phyloP scores from a whole-genome alignment of 1,140 invertebrate genomes.

The Tetragnatha versicolor region DNA sequence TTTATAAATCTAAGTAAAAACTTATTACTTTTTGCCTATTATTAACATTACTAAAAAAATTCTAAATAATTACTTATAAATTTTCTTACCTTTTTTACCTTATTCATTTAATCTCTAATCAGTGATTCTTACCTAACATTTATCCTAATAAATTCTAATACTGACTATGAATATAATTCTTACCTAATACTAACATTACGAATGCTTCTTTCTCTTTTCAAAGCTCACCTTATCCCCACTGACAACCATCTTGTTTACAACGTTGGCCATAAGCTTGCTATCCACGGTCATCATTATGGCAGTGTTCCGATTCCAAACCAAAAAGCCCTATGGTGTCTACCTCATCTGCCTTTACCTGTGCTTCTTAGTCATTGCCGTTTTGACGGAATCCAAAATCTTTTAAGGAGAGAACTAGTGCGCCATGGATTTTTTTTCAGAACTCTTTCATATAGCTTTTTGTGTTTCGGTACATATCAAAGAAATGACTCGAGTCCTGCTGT shows the following conservation, averaged over 20 bases:
- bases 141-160: too few species aligned
- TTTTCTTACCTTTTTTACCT: too few species aligned
- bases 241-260: constrained; percentile 63
- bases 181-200: too few species aligned
- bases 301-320: constrained; percentile 61
- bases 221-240: constrained; percentile 63
- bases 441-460: too few species aligned
- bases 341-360: constrained; percentile 50
- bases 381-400: constrained; percentile 47
- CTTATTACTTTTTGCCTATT: too few species aligned
- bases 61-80: too few species aligned
- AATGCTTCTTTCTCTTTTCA: too few species aligned
- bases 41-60: too few species aligned
- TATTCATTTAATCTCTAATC: too few species aligned
- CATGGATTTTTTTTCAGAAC: not conserved
- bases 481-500: not conserved
- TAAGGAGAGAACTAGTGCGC: not conserved
- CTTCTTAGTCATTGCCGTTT: constrained; percentile 47
- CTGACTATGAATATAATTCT: too few species aligned
- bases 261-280: constrained; percentile 64
- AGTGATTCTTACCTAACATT: too few species aligned
- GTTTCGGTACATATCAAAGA: not conserved
- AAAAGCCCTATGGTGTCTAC: constrained; percentile 38
- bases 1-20: too few species aligned
- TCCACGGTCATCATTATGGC: constrained; percentile 62